A percentile compares a stretch with the other conserved stretches of the same genome.
Conservation (phyloP, 1,140 invertebrate species). For the Apocrypta bakeri region DNA sequence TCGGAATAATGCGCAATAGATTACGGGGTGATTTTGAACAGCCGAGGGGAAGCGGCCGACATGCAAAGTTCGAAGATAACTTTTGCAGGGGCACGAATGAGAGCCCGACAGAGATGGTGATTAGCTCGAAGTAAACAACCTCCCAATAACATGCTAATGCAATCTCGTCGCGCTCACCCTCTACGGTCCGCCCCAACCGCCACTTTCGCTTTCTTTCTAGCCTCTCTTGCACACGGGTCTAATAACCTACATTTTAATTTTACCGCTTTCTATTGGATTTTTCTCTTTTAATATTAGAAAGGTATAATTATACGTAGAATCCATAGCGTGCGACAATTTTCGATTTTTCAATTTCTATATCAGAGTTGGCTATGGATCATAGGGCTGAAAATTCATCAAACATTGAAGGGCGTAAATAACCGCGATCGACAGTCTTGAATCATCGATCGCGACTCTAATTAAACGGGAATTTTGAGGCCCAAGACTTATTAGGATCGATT, state of each 20-base stretch:
- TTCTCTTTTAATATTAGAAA: background rate
- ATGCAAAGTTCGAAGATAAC: conserved; percentile 33
- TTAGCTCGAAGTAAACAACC: conserved; percentile 67
- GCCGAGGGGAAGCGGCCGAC: background rate
- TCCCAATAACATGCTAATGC: conserved; percentile 70
- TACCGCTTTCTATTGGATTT: background rate
- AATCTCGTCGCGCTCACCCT: conserved; percentile 46
- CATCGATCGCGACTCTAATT: conserved; percentile 37
- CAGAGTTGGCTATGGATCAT: background rate
- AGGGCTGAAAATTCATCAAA: background rate
- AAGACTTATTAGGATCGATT: conserved; percentile 57
- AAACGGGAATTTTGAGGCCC: conserved; percentile 30
- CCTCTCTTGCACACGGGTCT: background rate
- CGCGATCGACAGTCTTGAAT: conserved; percentile 20
- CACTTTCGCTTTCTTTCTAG: background rate
- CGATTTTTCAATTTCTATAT: background rate
- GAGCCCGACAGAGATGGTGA: conserved; percentile 54
- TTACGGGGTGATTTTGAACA: background rate
- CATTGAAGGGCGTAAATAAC: background rate
- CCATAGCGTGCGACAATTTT: background rate
- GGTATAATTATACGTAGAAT: too few relatives aligned
- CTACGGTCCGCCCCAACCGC: background rate
- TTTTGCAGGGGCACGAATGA: conserved; percentile 8
- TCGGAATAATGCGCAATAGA: background rate
- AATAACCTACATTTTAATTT: conserved; percentile 3